Conservation (phyloP, 2,888 invertebrate species). For the Ectemnius continuus region DNA sequence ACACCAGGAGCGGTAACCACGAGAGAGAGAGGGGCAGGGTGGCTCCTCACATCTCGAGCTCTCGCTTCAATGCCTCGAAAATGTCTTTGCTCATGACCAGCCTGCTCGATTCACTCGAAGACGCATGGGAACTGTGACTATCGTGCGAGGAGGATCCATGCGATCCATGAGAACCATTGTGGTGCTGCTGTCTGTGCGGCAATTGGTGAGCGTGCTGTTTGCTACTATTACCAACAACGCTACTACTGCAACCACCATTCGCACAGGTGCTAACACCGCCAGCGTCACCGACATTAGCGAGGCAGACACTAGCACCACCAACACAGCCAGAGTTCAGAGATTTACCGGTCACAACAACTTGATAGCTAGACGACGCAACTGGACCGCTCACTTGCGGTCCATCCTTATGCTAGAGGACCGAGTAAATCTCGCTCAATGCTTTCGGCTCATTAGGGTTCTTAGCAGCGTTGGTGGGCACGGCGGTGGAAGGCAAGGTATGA, state of each 20-base stretch:
- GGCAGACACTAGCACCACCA: slow-evolving; percentile 20
- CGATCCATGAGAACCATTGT: slow-evolving; percentile 59
- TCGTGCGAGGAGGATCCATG: slow-evolving; percentile 65
- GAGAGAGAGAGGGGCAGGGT: slow-evolving; percentile 36
- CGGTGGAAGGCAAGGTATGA: slow-evolving; percentile 40
- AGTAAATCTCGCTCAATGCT: slow-evolving; percentile 35
- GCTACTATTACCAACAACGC: slow-evolving; percentile 16
- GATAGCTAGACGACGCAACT: slow-evolving; percentile 20
- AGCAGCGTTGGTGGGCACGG: slow-evolving; percentile 21
- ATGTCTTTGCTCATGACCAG: slow-evolving; percentile 60
- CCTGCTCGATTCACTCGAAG: slow-evolving; percentile 58
- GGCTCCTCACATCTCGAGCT: slow-evolving; percentile 53
- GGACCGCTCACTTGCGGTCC: slow-evolving; percentile 15
- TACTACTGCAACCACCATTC: slow-evolving; percentile 5
- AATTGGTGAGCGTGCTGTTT: slow-evolving; percentile 4
- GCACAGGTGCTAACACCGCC: slow-evolving; percentile 26
- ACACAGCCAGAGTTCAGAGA: slow-evolving; percentile 42
- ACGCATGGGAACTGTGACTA: slow-evolving; percentile 67
- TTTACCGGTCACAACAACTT: slow-evolving; percentile 27
- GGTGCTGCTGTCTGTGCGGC: slow-evolving; percentile 34
- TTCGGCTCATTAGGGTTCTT: slow-evolving; percentile 38
- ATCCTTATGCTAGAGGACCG: slow-evolving; percentile 29
- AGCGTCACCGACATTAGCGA: slow-evolving; percentile 34
- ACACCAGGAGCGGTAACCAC: slow-evolving; percentile 10
- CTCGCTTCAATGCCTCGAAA: slow-evolving; percentile 54